phyloP scores from a whole-genome alignment of 2,797 vertebrate genomes.

The Alcedo atthis region DNA sequence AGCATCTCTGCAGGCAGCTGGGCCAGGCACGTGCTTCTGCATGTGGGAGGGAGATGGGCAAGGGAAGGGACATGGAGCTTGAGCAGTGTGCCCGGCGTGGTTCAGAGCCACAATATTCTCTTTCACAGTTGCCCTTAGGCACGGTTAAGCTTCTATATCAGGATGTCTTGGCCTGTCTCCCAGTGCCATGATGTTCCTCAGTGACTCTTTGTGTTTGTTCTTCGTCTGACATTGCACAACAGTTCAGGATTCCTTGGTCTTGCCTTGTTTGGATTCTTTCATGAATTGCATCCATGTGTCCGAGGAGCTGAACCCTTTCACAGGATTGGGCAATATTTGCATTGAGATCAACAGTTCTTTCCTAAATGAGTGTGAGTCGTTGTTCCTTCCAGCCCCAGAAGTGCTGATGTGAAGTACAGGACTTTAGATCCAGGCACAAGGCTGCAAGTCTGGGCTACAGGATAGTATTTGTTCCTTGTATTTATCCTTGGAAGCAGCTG shows the following conservation, averaged over 20 bases:
- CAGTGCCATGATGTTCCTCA: background rate
- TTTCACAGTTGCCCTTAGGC: background rate
- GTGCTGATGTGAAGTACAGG: background rate
- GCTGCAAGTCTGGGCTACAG: background rate
- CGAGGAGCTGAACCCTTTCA: background rate
- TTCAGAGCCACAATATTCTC: background rate
- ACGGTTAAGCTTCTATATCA: background rate
- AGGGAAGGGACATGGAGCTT: background rate
- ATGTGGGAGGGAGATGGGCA: background rate
- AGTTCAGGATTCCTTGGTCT: background rate
- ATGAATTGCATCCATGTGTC: background rate
- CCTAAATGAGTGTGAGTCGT: accelerated
- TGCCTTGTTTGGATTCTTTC: background rate
- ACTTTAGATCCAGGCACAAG: accelerated
- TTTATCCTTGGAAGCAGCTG: background rate
- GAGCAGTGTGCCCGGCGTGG: background rate
- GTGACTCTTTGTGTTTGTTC: background rate
- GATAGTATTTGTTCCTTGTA: background rate
- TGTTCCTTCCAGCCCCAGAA: background rate
- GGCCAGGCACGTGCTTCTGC: accelerated
- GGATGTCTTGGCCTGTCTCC: background rate
- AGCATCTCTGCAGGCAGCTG: background rate
- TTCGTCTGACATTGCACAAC: slow-evolving; percentile 17
- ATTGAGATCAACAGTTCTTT: background rate
- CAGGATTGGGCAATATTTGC: slow-evolving; percentile 39